Evolutionary conservation across 1,140 invertebrate species (phyloP).

Genomic region (Polyergus mexicanus): DNA sequence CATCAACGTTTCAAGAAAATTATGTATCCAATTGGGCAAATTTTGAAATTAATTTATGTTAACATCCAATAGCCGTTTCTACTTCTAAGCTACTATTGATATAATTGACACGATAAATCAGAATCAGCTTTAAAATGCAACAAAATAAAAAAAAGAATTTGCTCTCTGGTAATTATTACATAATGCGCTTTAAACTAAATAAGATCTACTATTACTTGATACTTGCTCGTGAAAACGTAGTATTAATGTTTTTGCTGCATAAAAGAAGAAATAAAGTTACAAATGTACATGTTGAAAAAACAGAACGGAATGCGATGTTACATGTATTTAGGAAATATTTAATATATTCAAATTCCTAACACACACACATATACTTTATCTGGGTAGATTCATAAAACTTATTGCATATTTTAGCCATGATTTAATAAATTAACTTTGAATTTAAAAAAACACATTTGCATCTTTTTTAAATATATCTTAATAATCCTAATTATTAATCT

Average conservation of each 20-base stretch:
- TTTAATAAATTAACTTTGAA: neutral
- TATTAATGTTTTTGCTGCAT: neutral
- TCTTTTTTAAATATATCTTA: neutral
- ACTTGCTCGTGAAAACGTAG: neutral
- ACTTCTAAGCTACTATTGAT: neutral
- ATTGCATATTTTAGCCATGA: neutral
- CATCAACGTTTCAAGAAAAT: neutral
- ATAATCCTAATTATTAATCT: neutral
- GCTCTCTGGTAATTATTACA: neutral
- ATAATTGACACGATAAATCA: neutral
- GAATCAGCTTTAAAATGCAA: neutral
- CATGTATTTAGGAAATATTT: neutral
- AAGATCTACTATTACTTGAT: neutral
- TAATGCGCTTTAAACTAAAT: neutral
- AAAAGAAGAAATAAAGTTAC: constrained; percentile 5
- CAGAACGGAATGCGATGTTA: too few species aligned
- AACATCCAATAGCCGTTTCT: neutral
- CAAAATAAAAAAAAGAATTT: neutral
- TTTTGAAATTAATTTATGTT: neutral
- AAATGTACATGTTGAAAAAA: neutral
- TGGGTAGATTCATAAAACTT: neutral
- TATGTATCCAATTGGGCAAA: neutral
- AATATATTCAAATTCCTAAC: neutral
- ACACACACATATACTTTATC: too few species aligned
- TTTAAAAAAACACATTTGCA: neutral